These are phyloP conservation scores for Cygnus olor DNA, from an alignment of 2,797 vertebrate genomes.

Conservation along the genomic window DNA sequence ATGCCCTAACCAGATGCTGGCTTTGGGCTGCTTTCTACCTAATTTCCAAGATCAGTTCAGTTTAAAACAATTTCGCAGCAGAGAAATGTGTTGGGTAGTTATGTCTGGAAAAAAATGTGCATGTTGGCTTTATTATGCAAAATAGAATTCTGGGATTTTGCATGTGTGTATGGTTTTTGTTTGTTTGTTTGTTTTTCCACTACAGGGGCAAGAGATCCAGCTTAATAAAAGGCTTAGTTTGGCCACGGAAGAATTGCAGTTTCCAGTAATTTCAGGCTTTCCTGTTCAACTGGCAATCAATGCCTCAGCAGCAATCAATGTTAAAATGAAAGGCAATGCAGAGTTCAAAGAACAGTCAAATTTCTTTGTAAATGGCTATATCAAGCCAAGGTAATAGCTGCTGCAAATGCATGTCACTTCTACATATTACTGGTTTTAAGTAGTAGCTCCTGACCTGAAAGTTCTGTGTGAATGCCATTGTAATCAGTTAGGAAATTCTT, in stretches of 20 bases:
- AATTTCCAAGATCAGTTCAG: background rate
- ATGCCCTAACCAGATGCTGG: background rate
- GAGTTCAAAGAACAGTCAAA: constrained; percentile 82
- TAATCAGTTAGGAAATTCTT: background rate
- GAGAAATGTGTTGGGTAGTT: background rate
- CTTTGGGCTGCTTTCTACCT: background rate
- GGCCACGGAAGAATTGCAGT: constrained; percentile 80
- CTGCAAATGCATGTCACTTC: background rate
- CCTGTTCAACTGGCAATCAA: constrained; percentile 84
- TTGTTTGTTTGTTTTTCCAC: background rate
- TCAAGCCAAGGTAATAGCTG: constrained; percentile 85
- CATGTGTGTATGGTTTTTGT: background rate
- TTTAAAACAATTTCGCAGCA: background rate
- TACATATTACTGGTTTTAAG: background rate
- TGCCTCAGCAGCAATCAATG: constrained; percentile 80
- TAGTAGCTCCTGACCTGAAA: background rate
- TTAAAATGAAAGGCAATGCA: constrained; percentile 81
- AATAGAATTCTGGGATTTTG: background rate
- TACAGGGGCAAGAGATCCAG: constrained; percentile 87
- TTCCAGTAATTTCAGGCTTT: constrained; percentile 87
- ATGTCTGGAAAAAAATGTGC: background rate
- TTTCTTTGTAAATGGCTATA: constrained; percentile 84
- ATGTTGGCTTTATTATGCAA: background rate
- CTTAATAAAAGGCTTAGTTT: constrained; percentile 82
- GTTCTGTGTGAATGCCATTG: background rate